phyloP scores from a whole-genome alignment of 2,797 vertebrate genomes.

The Syncerus caffer region DNA sequence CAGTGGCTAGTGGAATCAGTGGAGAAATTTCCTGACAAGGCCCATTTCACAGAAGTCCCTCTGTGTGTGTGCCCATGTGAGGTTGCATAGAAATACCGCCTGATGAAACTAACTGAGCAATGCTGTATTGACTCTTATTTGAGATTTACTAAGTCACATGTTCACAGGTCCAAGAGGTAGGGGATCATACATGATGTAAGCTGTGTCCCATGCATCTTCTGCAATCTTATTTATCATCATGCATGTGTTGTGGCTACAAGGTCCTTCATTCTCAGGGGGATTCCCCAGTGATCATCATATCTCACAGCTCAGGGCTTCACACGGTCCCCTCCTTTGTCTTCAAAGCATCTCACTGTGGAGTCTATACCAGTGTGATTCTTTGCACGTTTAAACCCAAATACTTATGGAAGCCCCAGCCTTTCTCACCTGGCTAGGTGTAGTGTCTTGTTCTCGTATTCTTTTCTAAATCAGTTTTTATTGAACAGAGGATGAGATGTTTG shows the following conservation, averaged over 20 bases:
- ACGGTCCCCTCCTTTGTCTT: neutral
- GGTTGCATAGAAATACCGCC: neutral
- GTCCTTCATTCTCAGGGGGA: neutral
- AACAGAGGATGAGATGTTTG: neutral
- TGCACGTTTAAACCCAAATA: neutral
- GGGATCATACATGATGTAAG: neutral
- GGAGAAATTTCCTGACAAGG: neutral
- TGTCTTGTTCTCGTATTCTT: neutral
- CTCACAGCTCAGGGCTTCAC: neutral
- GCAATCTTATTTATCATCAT: neutral
- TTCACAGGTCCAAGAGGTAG: neutral
- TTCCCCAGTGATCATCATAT: neutral
- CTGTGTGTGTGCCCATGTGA: neutral
- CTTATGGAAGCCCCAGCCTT: neutral
- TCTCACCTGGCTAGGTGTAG: neutral
- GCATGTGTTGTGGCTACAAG: neutral
- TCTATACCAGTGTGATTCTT: neutral
- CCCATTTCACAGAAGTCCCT: neutral
- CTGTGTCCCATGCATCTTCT: no score
- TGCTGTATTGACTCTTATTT: neutral
- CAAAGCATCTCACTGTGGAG: neutral
- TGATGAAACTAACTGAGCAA: neutral
- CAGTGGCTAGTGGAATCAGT: no score
- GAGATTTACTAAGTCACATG: neutral
- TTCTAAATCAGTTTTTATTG: rapidly evolving